A percentile compares a stretch with the other conserved stretches of the same genome.
Conservation (phyloP, 2,797 vertebrate species). For the Myotis pilosus region DNA sequence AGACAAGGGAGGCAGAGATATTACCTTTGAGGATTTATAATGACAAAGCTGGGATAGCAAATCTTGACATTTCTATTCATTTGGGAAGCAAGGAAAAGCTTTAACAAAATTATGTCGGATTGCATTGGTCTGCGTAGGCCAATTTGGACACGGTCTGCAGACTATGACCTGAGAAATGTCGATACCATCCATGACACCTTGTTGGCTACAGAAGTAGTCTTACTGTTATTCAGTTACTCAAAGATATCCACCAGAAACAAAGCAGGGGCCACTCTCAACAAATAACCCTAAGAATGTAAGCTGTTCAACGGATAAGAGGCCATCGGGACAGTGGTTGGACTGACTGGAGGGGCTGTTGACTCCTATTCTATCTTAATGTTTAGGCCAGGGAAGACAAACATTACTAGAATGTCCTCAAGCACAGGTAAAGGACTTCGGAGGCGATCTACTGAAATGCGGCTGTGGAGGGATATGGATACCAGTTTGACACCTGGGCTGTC, state of each 20-base stretch:
- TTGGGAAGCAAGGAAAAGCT: constrained; percentile 16
- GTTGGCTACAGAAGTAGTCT: background rate
- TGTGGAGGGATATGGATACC: background rate
- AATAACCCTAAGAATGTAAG: background rate
- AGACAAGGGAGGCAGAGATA: background rate
- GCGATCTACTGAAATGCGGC: background rate
- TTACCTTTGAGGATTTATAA: background rate
- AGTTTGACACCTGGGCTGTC: background rate
- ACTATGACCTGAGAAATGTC: background rate
- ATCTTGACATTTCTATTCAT: constrained; percentile 20
- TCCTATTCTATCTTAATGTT: background rate
- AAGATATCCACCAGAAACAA: background rate
- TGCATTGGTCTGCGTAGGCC: background rate
- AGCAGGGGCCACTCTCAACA: background rate
- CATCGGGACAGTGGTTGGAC: background rate
- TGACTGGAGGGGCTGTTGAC: background rate
- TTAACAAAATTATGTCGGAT: background rate
- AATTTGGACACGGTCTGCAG: background rate
- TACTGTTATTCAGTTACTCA: background rate
- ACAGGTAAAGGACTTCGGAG: background rate
- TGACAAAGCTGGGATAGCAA: constrained; percentile 4
- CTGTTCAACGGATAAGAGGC: background rate
- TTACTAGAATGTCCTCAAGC: background rate
- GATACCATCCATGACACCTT: background rate
- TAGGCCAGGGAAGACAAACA: background rate